Percentiles rank a stretch among this genome's conserved stretches.
Evolutionary conservation across 2,888 invertebrate genomes (phyloP).

Genomic region (Euzophera pinguis): DNA sequence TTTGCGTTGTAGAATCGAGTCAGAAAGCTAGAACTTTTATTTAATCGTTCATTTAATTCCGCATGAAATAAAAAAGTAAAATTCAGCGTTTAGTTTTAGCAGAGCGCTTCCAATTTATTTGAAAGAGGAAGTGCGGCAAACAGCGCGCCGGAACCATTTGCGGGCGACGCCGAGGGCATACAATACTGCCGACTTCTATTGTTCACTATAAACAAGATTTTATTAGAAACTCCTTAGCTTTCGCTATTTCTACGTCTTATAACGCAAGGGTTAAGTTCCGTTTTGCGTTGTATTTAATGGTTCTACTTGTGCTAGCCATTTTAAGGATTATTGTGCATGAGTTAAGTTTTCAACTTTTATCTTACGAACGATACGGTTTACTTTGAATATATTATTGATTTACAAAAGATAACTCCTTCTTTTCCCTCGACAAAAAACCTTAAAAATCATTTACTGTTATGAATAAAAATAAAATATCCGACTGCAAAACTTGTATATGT

Average conservation of each 20-base stretch:
- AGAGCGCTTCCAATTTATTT: slow-evolving; percentile 23
- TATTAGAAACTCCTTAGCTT: slow-evolving; percentile 44
- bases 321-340: neutral
- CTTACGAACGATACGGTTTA: too few relatives aligned
- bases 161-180: slow-evolving; percentile 31
- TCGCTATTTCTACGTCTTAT: neutral
- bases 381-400: too few relatives aligned
- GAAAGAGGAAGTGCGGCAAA: slow-evolving; percentile 25
- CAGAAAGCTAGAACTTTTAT: neutral
- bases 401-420: too few relatives aligned
- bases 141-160: slow-evolving; percentile 32
- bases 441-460: too few relatives aligned
- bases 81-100: slow-evolving; percentile 4
- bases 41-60: neutral
- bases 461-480: too few relatives aligned
- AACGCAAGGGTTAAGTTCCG: neutral
- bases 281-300: neutral
- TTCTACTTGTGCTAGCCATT: neutral
- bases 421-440: too few relatives aligned
- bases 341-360: too few relatives aligned
- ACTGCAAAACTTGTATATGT: too few relatives aligned
- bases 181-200: slow-evolving; percentile 43
- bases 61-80: slow-evolving; percentile 6
- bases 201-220: slow-evolving; percentile 55
- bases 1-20: neutral